Percentiles rank a stretch among this genome's conserved stretches.
phyloP scores from a whole-genome alignment of 2,113 vertebrate species.

The Mirza zaza region DNA sequence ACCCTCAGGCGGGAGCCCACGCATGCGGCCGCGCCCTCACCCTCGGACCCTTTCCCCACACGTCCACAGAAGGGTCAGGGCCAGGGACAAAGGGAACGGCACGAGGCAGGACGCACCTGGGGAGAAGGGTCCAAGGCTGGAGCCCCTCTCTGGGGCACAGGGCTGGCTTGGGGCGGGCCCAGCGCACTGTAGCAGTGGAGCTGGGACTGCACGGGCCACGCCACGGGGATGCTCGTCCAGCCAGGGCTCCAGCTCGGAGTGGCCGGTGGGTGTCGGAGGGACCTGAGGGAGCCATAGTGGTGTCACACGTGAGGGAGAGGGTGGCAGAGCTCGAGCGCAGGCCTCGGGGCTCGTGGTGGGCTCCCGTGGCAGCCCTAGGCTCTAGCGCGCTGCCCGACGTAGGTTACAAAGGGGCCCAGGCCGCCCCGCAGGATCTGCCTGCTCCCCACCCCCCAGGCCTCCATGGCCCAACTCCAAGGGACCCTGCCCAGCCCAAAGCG shows the following conservation, averaged over 20 bases:
- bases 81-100: constrained; percentile 82
- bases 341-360: no score
- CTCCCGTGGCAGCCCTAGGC: neutral
- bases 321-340: neutral
- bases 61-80: constrained; percentile 48
- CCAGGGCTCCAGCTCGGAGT: neutral
- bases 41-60: neutral
- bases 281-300: neutral
- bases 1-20: neutral
- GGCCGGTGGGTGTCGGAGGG: neutral
- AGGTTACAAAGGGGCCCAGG: neutral
- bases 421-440: neutral
- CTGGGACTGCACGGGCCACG: neutral
- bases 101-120: constrained; percentile 59
- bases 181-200: neutral
- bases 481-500: neutral
- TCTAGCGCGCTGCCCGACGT: neutral
- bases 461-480: neutral
- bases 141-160: neutral
- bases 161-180: neutral
- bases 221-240: neutral
- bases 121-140: neutral
- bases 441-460: neutral
- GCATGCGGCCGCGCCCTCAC: neutral
- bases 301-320: neutral